Evolutionary conservation across 2,888 invertebrate genomes (phyloP).

Genomic region (Himalopsyche japonica): DNA sequence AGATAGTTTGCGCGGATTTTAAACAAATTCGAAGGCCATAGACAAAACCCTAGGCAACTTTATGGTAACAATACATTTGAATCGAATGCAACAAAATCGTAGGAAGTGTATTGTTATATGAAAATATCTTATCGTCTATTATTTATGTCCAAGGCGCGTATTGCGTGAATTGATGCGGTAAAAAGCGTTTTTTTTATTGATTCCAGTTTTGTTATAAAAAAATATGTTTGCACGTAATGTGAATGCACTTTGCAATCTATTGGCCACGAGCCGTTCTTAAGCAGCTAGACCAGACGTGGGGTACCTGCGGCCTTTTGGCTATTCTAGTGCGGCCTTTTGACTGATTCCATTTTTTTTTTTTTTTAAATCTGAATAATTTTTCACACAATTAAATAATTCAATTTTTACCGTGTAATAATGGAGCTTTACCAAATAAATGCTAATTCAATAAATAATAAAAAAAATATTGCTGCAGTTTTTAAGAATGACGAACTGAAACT

Average conservation of each 20-base stretch:
- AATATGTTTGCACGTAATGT: background rate
- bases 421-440: too few relatives aligned
- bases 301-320: too few relatives aligned
- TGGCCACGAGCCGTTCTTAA: too few relatives aligned
- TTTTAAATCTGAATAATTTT: too few relatives aligned
- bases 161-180: background rate
- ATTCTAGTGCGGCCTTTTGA: too few relatives aligned
- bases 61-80: background rate
- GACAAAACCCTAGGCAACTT: background rate
- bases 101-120: background rate
- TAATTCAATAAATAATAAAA: too few relatives aligned
- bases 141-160: background rate
- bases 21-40: background rate
- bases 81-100: conserved; percentile 1
- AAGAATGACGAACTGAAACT: too few relatives aligned
- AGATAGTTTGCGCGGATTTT: background rate
- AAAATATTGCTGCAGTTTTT: too few relatives aligned
- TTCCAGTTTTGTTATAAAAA: background rate
- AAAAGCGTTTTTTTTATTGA: background rate
- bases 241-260: background rate
- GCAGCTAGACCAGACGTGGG: too few relatives aligned
- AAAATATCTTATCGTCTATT: background rate
- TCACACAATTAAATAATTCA: too few relatives aligned
- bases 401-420: too few relatives aligned
- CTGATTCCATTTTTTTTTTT: too few relatives aligned